These are phyloP conservation scores for Cettia cetti DNA, from an alignment of 2,113 vertebrate species.

Conservation along the genomic window DNA sequence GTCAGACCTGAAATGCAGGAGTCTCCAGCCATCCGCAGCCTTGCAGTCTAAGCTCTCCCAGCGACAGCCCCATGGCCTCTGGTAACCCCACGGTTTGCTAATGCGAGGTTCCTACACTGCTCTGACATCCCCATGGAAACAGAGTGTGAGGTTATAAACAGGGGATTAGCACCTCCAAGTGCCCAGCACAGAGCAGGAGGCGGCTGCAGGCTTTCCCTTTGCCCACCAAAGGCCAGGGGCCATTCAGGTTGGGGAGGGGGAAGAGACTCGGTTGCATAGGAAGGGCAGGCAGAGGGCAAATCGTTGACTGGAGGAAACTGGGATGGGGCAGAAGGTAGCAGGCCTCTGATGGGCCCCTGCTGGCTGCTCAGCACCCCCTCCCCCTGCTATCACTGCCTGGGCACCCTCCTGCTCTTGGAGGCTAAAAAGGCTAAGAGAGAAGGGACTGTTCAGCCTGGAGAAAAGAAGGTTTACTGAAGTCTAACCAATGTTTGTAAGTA, in stretches of 20 bases:
- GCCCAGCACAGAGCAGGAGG: conserved; percentile 21
- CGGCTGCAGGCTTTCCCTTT: neutral
- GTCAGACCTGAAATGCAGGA: conserved; percentile 2
- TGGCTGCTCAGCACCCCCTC: neutral
- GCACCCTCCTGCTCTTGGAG: neutral
- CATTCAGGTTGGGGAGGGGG: neutral
- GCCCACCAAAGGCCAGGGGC: neutral
- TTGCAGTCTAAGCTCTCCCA: conserved; percentile 33
- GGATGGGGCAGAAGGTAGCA: neutral
- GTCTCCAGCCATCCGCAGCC: neutral
- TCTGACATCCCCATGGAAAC: conserved; percentile 73
- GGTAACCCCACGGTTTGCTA: conserved; percentile 59
- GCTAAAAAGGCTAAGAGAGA: neutral
- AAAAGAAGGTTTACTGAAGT: neutral
- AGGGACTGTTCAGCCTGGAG: neutral
- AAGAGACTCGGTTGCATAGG: neutral
- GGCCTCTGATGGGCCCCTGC: neutral
- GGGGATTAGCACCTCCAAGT: conserved; percentile 66
- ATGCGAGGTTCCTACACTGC: conserved; percentile 38
- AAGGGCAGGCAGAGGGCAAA: neutral
- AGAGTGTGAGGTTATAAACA: conserved; percentile 67
- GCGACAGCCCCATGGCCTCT: conserved; percentile 56
- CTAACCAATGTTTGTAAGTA: neutral
- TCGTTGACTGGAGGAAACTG: fast-evolving
- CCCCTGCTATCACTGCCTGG: neutral